Conservation (phyloP, 1,140 invertebrate genomes). For the Bombus waltoni region DNA sequence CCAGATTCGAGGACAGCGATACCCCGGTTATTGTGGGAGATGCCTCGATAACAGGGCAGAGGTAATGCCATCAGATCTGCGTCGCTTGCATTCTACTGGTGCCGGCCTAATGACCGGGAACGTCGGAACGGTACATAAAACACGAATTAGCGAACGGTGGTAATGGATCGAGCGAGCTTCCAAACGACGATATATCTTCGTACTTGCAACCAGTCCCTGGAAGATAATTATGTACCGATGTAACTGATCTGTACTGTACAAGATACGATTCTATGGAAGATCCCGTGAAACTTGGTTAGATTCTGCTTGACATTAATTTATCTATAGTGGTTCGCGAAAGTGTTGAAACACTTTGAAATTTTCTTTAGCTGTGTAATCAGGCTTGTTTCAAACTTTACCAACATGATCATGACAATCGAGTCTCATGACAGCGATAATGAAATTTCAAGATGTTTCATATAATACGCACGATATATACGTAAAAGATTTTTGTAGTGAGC, state of each 20-base stretch:
- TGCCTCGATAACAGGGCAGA: conserved; percentile 1
- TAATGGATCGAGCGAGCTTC: not conserved
- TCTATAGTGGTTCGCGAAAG: too few species aligned
- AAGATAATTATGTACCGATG: conserved; percentile 8
- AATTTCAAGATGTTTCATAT: too few species aligned
- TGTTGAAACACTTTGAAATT: too few species aligned
- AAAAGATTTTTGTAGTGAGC: too few species aligned
- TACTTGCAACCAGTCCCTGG: not conserved
- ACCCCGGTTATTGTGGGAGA: not conserved
- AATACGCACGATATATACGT: too few species aligned
- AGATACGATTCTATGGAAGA: not conserved
- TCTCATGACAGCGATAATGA: too few species aligned
- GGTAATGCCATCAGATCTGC: not conserved
- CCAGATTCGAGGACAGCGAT: not conserved
- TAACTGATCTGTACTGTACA: not conserved
- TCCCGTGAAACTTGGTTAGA: not conserved
- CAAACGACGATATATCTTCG: not conserved
- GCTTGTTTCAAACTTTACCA: too few species aligned
- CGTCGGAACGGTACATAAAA: conserved; percentile 22
- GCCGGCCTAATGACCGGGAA: conserved; percentile 20
- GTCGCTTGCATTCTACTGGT: conserved; percentile 4
- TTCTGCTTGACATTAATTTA: not conserved
- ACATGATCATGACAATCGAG: too few species aligned
- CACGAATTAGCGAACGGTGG: conserved; percentile 1
- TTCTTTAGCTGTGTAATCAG: too few species aligned